Conservation (phyloP, 1,140 invertebrate species). For the Araneus ventricosus region DNA sequence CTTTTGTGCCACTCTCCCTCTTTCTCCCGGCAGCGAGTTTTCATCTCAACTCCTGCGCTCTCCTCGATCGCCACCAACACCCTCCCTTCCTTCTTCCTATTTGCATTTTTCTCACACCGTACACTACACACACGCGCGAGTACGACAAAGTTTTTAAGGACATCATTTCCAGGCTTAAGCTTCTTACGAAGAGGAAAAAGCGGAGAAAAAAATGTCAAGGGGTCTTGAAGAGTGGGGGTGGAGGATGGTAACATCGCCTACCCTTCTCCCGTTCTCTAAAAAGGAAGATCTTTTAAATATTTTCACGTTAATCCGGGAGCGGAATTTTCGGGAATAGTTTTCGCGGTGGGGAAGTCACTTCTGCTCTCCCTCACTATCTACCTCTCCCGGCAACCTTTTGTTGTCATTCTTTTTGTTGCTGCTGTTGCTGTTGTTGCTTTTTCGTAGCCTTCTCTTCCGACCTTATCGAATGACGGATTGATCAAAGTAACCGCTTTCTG, state of each 20-base stretch:
- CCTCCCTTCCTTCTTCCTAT: conserved; percentile 14
- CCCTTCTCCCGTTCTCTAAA: background rate
- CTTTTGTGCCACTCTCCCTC: background rate
- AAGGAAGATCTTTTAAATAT: conserved; percentile 62
- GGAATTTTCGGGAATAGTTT: conserved; percentile 27
- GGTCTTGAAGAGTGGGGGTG: background rate
- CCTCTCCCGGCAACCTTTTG: background rate
- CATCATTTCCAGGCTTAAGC: conserved; percentile 61
- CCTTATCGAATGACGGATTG: conserved; percentile 2
- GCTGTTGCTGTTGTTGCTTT: background rate
- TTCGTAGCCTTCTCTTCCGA: background rate
- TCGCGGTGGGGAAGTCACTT: background rate
- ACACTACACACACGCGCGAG: background rate
- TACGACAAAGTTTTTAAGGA: conserved; percentile 68
- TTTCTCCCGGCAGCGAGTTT: background rate
- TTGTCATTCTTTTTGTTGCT: background rate
- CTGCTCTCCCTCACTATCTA: background rate
- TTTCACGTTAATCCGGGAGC: conserved; percentile 55
- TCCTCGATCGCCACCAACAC: background rate
- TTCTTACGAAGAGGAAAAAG: conserved; percentile 5
- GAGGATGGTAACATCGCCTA: background rate
- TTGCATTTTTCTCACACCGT: conserved; percentile 59
- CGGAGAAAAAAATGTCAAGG: background rate
- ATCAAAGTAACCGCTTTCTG: background rate
- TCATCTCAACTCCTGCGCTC: background rate